Evolutionary conservation across 2,797 vertebrate genomes (phyloP), one percentile per base, ranked within the genome.

Genomic region (Tiaroga cobitis): DNA sequence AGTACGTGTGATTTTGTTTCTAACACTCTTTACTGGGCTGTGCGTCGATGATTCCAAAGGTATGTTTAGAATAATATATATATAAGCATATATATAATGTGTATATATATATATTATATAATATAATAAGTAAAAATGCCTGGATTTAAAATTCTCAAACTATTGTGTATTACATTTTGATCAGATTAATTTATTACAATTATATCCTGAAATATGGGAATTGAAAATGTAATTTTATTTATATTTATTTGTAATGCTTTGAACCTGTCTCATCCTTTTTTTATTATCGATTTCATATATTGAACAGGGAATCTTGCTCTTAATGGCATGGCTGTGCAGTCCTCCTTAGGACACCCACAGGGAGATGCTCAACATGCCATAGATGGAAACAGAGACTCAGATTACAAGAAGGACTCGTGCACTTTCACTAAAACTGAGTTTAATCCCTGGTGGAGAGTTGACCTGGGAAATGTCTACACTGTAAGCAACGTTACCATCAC

Each of bases 281-380:
- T 8, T 72, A 32, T 32, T 2, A 32, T 32, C 32, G 32, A 32
- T 32, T 32, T 32, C 32, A 32, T 26, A 26, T 16, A 5, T 43
- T 67, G 5, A 49, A 24, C 65, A 80, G 84, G 0, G 1, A 85
- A 85, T 63, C 0, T 85, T 51, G 84, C 56, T 37, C 21, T 39
- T 2, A 10, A 61, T 39, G 76, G 26, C 15, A 1, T 1, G 0
- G 39, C 18, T 4, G 24, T 74, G 19, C 77, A 81, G 67, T 81
- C 79, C 0, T 81, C 65, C 8, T 1, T 6, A 51, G 8, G 8
- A 2, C 0, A 9, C 2, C 0, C 0, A 1, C 1, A 7, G 1
- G 29, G 29, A 51, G 9, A 0, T 24, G 26, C 46, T 75, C 0
- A 54, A 15, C 9, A 6, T 15, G 46, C 46, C 2, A 16, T 82